Base-by-base conservation (phyloP, 1,140 invertebrate genomes). In the Drosophila equinoxialis region DNA sequence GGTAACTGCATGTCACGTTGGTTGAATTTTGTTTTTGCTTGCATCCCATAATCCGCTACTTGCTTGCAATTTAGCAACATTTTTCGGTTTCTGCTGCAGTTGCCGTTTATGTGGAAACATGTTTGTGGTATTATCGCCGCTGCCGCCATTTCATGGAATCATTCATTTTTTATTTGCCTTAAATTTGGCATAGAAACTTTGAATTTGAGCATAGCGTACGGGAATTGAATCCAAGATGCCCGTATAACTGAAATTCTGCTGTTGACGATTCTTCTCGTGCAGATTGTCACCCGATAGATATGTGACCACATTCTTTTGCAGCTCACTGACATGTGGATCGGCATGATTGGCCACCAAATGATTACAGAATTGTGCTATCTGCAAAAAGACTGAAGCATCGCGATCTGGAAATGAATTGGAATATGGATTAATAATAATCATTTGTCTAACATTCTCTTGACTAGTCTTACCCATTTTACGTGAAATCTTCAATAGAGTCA, bases 401-500 rank as follows among this genome's bases (percentile, higher is more conserved):
- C 91, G 91, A 86, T 92, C 91, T 92, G 55, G 3, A 30, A 30
- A 30, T 0, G 6, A 63, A 58, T 17, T 10, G 0, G 14, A 5
- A 26, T 68, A 6, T 0, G 54, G 17, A 17, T 17, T 17, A 61
- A 30, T 1, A 59, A 17, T 20, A 5, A 23, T 6, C 17, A 1
- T 59, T 69, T 79, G 26, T 26, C 37, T 45, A 17, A 6, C 33
- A 54, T 13, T 69, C 55, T 41, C 14, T 17, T 11, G n/a, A 8
- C 4, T 48, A 13, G 10, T 74, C 77, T 81, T 66, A 92, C 91
- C 91, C 74, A 92, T 78, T 68, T 95, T 95, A 30, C 94, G 93
- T 0, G 95, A 94, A 71, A 94, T 94, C 92, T 97, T 97, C 54
- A 97, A 94, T 6, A 96, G 94, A 0, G 96, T 95, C 8, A 97